Evolutionary conservation across 2,113 vertebrate genomes (phyloP), one percentile per base, ranked within the genome.

Genomic region (Sprattus sprattus): DNA sequence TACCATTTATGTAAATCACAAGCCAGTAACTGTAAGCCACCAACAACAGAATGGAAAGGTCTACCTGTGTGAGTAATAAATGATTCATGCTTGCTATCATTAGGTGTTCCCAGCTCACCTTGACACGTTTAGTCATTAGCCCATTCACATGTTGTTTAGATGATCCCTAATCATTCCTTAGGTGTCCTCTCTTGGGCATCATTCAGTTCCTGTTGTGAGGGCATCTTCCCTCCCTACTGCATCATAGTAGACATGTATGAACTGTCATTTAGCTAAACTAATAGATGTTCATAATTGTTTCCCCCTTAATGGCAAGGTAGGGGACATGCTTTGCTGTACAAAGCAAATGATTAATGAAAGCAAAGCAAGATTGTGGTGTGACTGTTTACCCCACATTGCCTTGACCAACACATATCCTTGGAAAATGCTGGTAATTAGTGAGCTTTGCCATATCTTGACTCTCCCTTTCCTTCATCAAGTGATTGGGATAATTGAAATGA

Each of bases 401-500:
- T 39, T 39, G 32, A 54, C 50, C 71, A 54, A 78, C 64, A n/a
- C 50, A 45, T 45, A 81, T 54, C 49, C 49, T 81, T 85, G 49
- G 81, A 85, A 75, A 45, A 78, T 2, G 45, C 49, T 81, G 49
- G 75, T 49, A 54, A 15, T 85, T 85, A 2, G 18, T 32, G 71
- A 15, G 71, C 71, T 78, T 78, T 32, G 71, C 71, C 71, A 84
- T 60, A 88, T 88, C 83, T 84, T 54, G 47, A 47, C 49, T 85
- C 88, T 85, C 81, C 46, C 82, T 75, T 45, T 82, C 80, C 84
- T 87, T 89, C 88, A 91, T 90, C 87, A 83, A 85, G 82, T 75
- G 85, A 86, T 78, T 20, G n/a, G 83, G 49, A 84, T 91, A 93
- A 94, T 90, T 93, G 89, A 90, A 93, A 89, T 87, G 84, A 88